Base-by-base conservation (phyloP, 2,888 invertebrate genomes). In the Tryphoninae sp. region DNA sequence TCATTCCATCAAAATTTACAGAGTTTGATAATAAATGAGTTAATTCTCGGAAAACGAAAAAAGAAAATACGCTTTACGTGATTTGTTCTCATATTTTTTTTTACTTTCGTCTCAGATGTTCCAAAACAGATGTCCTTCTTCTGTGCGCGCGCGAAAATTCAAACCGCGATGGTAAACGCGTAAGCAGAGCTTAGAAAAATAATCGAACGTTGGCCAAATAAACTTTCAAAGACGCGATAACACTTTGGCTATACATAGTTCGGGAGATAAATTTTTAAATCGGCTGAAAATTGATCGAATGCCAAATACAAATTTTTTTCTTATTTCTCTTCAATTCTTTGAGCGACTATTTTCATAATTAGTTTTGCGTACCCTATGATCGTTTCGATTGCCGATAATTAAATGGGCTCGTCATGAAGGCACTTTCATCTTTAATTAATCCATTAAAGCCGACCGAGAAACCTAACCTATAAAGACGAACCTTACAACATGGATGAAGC, bases 151-250 rank as follows among this genome's bases (percentile, higher is more conserved):
- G 23, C 51, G 42, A 58, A 26, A 8, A 45, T 19, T 65, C 9
- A 16, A 74, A 65, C 11, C 13, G 9, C 2, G 55, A 58, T 2
- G 55, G 2, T 23, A 45, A 53, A 58, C 65, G 11, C 16, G 62
- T 61, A 19, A 19, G 42, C 40, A 51, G 42, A 71, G 7, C 59
- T 74, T 78, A 33, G 69, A 74, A 78, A 81, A 81, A 81, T 81
- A 81, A 81, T 78, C 81, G 49, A 59, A 71, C 51, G 26, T 64
- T 64, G 68, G 74, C 49, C n/a, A 78, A 81, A 81, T 81, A 81
- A 81, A 81, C 78, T 64, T 19, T 59, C 58, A 26, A 40, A 59
- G 58, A 74, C 16, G 74, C 42, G 64, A 65, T 73, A 58, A 69
- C 19, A 42, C 62, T 16, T 11, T 45, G 16, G 11, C 62, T 71